Percentiles rank a stretch among this genome's conserved stretches.
Conservation (phyloP, 2,888 invertebrate genomes). For the Notodonta ziczac region DNA sequence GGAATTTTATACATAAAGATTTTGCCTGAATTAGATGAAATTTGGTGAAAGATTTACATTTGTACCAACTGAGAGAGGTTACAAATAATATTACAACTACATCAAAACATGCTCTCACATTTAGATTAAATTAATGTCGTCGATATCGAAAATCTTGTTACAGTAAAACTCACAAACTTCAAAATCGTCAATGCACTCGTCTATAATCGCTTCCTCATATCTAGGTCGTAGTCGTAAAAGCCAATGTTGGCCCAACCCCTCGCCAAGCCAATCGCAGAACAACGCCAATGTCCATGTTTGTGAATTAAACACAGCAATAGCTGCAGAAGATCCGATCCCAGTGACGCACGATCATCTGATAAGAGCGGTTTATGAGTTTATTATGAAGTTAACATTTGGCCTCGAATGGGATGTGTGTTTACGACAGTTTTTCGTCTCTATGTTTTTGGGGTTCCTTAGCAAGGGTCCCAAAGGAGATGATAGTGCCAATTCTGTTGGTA, state of each 20-base stretch:
- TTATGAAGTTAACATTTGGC: constrained; percentile 51
- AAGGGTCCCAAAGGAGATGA: neutral
- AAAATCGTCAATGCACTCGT: neutral
- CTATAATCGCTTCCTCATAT: neutral
- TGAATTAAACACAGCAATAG: constrained; percentile 34
- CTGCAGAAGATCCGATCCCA: constrained; percentile 24
- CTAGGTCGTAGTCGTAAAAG: neutral
- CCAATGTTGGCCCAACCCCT: neutral
- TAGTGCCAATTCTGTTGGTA: too few relatives aligned
- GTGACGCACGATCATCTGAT: constrained; percentile 63
- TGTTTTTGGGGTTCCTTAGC: constrained; percentile 27
- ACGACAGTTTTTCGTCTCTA: constrained; percentile 31
- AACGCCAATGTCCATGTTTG: constrained; percentile 17
- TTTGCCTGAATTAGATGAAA: too few relatives aligned
- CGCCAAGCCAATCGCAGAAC: neutral
- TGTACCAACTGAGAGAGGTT: too few relatives aligned
- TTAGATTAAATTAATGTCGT: too few relatives aligned
- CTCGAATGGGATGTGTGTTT: constrained; percentile 43
- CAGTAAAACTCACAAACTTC: neutral
- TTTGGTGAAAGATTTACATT: too few relatives aligned
- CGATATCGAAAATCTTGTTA: neutral
- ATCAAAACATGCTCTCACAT: too few relatives aligned
- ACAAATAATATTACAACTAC: too few relatives aligned
- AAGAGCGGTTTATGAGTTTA: constrained; percentile 57
- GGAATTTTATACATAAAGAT: too few relatives aligned